These are phyloP conservation scores for Oophaga pumilio DNA, from an alignment of 2,113 vertebrate genomes.

Conservation along the genomic window DNA sequence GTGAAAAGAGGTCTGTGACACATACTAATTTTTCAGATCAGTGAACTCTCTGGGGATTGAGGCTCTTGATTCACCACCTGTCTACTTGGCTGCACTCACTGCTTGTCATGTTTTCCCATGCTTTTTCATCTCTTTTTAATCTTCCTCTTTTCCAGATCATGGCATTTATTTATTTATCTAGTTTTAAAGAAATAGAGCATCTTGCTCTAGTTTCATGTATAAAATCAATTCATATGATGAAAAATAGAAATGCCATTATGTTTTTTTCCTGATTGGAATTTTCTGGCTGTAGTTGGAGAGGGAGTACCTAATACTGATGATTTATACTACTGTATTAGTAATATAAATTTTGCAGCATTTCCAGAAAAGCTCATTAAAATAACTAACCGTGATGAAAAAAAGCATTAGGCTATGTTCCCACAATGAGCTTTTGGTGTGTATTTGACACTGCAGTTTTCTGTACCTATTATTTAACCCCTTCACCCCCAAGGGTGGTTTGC, in stretches of 20 bases:
- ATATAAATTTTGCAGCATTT: too few species aligned
- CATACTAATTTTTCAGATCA: conserved; percentile 56
- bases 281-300: too few species aligned
- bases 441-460: too few species aligned
- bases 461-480: too few species aligned
- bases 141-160: conserved; percentile 28
- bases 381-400: too few species aligned
- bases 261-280: too few species aligned
- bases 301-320: too few species aligned
- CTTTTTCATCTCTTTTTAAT: conserved; percentile 38
- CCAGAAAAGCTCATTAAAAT: too few species aligned
- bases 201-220: background rate
- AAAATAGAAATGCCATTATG: background rate
- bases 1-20: conserved; percentile 46
- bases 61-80: conserved; percentile 52
- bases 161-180: background rate
- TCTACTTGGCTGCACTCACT: conserved; percentile 49
- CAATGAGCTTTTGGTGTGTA: too few species aligned
- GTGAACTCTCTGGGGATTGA: conserved; percentile 46
- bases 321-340: too few species aligned
- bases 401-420: too few species aligned
- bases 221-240: background rate
- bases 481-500: too few species aligned
- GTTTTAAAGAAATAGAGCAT: background rate
- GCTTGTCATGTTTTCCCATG: conserved; percentile 40